These are phyloP conservation scores for Amphiprion clarkii DNA, from an alignment of 2,797 vertebrate species.

Conservation along the genomic window DNA sequence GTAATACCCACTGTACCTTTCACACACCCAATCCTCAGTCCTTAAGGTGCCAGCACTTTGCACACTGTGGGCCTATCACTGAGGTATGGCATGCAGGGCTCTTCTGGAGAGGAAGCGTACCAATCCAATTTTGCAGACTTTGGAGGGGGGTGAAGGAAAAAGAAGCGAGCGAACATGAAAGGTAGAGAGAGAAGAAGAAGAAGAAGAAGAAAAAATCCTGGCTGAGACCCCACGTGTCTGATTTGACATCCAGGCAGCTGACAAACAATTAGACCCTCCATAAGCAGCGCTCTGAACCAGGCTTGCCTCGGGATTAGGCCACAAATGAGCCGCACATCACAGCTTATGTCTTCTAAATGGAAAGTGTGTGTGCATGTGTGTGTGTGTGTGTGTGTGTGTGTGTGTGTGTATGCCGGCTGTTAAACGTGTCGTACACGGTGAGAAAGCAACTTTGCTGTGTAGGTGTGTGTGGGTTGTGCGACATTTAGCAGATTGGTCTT, in stretches of 20 bases:
- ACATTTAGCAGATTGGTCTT: constrained; percentile 75
- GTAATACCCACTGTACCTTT: constrained; percentile 61
- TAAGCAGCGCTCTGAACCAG: constrained; percentile 77
- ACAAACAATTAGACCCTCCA: constrained; percentile 84
- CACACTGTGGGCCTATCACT: constrained; percentile 70
- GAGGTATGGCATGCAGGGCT: constrained; percentile 76
- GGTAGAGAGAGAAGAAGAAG: constrained; percentile 33
- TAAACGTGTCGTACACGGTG: constrained; percentile 47
- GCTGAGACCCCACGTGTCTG: constrained; percentile 75
- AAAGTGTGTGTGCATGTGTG: constrained; percentile 39
- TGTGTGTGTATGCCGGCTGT: constrained; percentile 39
- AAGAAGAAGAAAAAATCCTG: constrained; percentile 75
- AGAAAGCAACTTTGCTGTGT: constrained; percentile 62
- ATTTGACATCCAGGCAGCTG: constrained; percentile 80
- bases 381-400: constrained; percentile 18
- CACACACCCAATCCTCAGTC: constrained; percentile 54
- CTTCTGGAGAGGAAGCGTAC: constrained; percentile 75
- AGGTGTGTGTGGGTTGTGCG: constrained; percentile 72
- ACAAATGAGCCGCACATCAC: constrained; percentile 76
- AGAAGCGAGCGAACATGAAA: constrained; percentile 77
- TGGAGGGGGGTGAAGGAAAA: constrained; percentile 53
- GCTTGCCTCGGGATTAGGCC: constrained; percentile 77
- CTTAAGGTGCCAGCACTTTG: constrained; percentile 73
- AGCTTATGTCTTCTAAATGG: constrained; percentile 74
- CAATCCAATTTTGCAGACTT: constrained; percentile 83